These are phyloP conservation scores for Caenorhabditis parvicauda DNA, from an alignment of 2,888 invertebrate species.

Conservation along the genomic window DNA sequence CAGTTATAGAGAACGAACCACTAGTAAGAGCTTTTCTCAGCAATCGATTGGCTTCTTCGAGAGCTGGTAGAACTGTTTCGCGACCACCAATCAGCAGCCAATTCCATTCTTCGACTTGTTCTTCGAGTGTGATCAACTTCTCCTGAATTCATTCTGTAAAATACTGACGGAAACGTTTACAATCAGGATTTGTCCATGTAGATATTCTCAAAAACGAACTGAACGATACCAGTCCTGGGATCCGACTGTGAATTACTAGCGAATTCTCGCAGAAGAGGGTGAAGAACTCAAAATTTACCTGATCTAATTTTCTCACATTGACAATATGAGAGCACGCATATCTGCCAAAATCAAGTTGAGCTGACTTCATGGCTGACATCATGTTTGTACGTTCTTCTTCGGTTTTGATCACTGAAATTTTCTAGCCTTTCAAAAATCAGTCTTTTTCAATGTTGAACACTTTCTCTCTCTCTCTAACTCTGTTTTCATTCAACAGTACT, in stretches of 20 bases:
- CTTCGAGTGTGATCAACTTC: background rate
- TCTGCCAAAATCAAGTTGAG: constrained; percentile 11
- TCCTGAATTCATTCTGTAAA: constrained; percentile 1
- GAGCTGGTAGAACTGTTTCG: constrained; percentile 20
- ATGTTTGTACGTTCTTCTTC: constrained; percentile 14
- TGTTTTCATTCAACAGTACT: too few species aligned
- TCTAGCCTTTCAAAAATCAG: background rate
- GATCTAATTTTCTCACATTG: constrained; percentile 7
- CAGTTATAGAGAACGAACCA: background rate
- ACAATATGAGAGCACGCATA: constrained; percentile 18
- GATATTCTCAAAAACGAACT: too few species aligned
- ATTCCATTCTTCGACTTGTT: constrained; percentile 24
- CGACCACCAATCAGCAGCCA: constrained; percentile 23
- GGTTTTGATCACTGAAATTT: constrained; percentile 12
- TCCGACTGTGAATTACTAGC: background rate
- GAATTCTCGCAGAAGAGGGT: too few species aligned
- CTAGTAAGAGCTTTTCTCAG: constrained; percentile 12
- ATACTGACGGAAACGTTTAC: too few species aligned
- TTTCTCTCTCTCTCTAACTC: too few species aligned
- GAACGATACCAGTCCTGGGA: background rate
- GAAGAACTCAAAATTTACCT: background rate
- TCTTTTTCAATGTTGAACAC: background rate
- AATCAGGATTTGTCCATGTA: too few species aligned
- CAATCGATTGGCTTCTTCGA: constrained; percentile 25
- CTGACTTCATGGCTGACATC: constrained; percentile 4